Evolutionary conservation across 2,888 invertebrate genomes (phyloP).

Genomic region (Teinopalpus imperialis): DNA sequence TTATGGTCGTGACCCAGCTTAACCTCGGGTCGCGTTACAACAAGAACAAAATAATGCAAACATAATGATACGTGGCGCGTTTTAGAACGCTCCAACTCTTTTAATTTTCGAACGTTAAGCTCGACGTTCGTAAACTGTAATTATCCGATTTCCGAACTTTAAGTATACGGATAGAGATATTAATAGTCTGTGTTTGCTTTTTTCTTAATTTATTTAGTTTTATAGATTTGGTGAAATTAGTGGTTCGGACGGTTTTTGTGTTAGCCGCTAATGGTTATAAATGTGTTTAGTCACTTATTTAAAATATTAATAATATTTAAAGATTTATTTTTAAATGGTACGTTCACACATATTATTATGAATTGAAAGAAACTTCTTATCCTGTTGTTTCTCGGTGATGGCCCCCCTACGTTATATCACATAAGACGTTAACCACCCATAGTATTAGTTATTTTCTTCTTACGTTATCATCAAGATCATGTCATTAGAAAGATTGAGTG

Average conservation of each 20-base stretch:
- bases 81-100: slow-evolving; percentile 56
- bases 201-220: slow-evolving; percentile 75
- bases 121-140: slow-evolving; percentile 65
- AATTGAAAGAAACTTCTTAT: too few relatives aligned
- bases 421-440: too few relatives aligned
- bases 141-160: slow-evolving; percentile 70
- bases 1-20: slow-evolving; percentile 80
- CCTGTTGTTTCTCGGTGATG: too few relatives aligned
- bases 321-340: too few relatives aligned
- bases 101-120: slow-evolving; percentile 73
- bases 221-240: slow-evolving; percentile 71
- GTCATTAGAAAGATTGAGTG: too few relatives aligned
- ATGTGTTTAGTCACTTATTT: slow-evolving; percentile 54
- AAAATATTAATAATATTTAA: slow-evolving; percentile 6
- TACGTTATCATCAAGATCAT: too few relatives aligned
- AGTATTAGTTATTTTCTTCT: too few relatives aligned
- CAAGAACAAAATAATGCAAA: slow-evolving; percentile 75
- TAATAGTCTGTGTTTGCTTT: slow-evolving; percentile 74
- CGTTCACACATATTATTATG: too few relatives aligned
- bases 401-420: too few relatives aligned
- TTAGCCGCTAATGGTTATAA: slow-evolving; percentile 65
- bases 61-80: slow-evolving; percentile 74
- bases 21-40: slow-evolving; percentile 69
- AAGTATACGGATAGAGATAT: slow-evolving; percentile 81
- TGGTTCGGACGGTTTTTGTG: slow-evolving; percentile 67